Percentiles rank a stretch among this genome's conserved stretches.
Evolutionary conservation across 2,113 vertebrate genomes (phyloP).

Genomic region (Phaethornis superciliosus): DNA sequence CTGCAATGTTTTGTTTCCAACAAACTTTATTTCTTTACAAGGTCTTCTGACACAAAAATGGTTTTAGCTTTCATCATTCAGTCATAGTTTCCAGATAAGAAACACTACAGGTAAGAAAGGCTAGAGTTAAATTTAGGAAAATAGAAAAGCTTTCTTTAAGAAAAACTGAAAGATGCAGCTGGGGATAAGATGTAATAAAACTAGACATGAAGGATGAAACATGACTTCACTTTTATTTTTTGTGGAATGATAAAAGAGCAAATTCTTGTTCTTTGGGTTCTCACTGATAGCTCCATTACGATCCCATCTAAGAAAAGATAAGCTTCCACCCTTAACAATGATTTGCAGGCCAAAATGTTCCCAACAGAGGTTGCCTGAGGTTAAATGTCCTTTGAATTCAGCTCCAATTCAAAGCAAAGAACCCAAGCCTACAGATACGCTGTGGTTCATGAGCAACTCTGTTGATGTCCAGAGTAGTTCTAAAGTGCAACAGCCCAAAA

Average conservation of each 20-base stretch:
- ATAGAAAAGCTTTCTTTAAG: background rate
- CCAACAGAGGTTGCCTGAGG: background rate
- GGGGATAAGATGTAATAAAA: background rate
- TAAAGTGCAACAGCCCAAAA: background rate
- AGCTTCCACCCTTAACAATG: background rate
- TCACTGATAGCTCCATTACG: background rate
- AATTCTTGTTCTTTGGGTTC: background rate
- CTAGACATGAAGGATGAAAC: background rate
- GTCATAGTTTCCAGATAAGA: background rate
- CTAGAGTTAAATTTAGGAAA: background rate
- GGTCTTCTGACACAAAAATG: background rate
- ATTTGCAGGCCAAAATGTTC: background rate
- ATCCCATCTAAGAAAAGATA: background rate
- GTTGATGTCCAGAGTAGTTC: rapidly evolving
- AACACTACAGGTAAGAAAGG: background rate
- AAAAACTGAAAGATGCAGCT: background rate
- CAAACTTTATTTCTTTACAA: background rate
- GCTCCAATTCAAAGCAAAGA: background rate
- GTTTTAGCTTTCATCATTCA: background rate
- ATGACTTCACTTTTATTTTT: background rate
- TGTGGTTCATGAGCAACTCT: background rate
- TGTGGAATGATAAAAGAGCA: background rate
- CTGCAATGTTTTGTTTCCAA: background rate
- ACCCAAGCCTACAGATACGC: rapidly evolving
- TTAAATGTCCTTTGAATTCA: background rate